Evolutionary conservation across 2,113 vertebrate species (phyloP).

Genomic region (Suricata suricatta): DNA sequence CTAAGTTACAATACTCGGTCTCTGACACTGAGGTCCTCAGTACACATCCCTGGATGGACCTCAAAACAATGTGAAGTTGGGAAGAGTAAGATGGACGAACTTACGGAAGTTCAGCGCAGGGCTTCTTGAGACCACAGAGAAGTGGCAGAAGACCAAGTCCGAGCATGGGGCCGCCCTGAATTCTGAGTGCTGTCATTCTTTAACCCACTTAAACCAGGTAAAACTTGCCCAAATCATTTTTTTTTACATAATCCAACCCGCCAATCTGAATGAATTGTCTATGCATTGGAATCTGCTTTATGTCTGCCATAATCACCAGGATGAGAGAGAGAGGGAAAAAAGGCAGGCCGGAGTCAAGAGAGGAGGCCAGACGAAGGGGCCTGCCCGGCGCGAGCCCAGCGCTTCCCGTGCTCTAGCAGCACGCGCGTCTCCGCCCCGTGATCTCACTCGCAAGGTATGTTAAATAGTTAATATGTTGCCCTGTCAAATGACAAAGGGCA

Average conservation of each 20-base stretch:
- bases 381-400: background rate
- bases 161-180: background rate
- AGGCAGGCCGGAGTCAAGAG: background rate
- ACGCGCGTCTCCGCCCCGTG: slow-evolving; percentile 56
- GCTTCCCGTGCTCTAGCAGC: background rate
- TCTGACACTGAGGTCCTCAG: background rate
- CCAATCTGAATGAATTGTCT: background rate
- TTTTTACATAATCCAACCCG: background rate
- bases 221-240: background rate
- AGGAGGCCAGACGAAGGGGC: slow-evolving; percentile 1
- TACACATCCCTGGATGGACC: background rate
- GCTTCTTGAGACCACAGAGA: background rate
- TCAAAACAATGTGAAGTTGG: background rate
- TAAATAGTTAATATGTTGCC: slow-evolving; percentile 73
- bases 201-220: background rate
- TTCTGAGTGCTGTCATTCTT: background rate
- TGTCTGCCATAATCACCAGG: background rate
- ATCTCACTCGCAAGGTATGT: slow-evolving; percentile 67
- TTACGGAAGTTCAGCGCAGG: background rate
- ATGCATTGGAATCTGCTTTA: background rate
- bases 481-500: slow-evolving; percentile 40
- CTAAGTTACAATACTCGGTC: background rate
- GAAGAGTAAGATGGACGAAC: background rate
- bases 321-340: background rate
- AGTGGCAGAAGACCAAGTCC: background rate